A percentile compares a stretch with the other conserved stretches of the same genome.
Evolutionary conservation across 1,140 invertebrate species (phyloP).

Genomic region (Heliothis subflexa): DNA sequence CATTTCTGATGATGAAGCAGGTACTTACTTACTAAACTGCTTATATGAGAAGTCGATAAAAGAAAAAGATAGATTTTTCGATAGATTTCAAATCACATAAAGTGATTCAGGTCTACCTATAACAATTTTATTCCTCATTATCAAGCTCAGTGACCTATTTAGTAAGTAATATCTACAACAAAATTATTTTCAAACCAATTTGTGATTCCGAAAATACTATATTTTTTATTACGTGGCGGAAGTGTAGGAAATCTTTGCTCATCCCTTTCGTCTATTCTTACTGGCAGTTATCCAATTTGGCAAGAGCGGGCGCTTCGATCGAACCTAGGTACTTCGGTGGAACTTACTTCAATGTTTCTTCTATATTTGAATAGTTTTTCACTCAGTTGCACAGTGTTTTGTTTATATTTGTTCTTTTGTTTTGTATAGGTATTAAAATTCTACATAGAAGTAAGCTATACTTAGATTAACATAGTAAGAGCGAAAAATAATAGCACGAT

Average conservation of each 20-base stretch:
- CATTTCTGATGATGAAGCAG: too few relatives aligned
- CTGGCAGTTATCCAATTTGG: slow-evolving; percentile 57
- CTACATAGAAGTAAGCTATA: too few relatives aligned
- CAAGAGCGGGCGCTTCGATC: slow-evolving; percentile 25
- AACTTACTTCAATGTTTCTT: slow-evolving; percentile 27
- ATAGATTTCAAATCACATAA: too few relatives aligned
- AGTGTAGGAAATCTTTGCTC: slow-evolving; percentile 35
- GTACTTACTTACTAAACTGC: too few relatives aligned
- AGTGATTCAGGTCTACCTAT: too few relatives aligned
- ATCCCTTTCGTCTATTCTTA: slow-evolving; percentile 42
- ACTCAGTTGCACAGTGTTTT: background rate
- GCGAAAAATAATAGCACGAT: too few relatives aligned
- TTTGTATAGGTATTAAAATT: background rate
- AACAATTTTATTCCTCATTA: background rate
- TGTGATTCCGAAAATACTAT: slow-evolving; percentile 29
- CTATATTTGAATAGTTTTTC: background rate
- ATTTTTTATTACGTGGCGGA: slow-evolving; percentile 38
- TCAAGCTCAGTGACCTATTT: background rate
- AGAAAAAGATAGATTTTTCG: too few relatives aligned
- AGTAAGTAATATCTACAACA: background rate
- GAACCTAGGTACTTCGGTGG: background rate
- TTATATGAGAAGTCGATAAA: too few relatives aligned
- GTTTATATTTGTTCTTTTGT: background rate
- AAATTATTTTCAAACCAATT: slow-evolving; percentile 20
- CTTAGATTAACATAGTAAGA: too few relatives aligned